Base-by-base conservation (phyloP, 2,797 vertebrate species). In the Malurus splendens region DNA sequence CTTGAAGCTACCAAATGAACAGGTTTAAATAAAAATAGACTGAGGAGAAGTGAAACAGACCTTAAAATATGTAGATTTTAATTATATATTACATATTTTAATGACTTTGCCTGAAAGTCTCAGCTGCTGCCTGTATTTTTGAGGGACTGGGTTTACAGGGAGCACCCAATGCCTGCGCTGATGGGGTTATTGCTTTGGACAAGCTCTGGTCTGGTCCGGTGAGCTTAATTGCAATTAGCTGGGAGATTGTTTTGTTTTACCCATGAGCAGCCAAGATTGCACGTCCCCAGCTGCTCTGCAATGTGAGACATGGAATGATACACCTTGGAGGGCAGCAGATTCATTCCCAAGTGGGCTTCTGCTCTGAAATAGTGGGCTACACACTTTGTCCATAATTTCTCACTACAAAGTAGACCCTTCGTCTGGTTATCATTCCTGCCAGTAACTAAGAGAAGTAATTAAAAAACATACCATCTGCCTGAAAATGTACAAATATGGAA, bases 131-230 rank as follows among this genome's bases (percentile, higher is more conserved):
- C 36, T 67, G 36, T 25, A 20, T 61, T 90, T 75, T 44, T 79
- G 66, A 59, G 47, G 20, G 18, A 25, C 24, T 62, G 18, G 2
- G 7, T 78, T 71, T 71, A 12, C 6, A 42, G 24, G 28, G 50
- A 87, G 27, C 10, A 24, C 20, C 10, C 30, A 30, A 1, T 0
- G 0, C 14, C 47, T 30, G 22, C 0, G 0, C 14, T 68, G n/a
- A n/a, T 51, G 12, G 2, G 2, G 4, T 25, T 51, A 85, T 72
- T 62, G 8, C 41, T 65, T 68, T 41, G 44, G 22, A 33, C 23
- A n/a, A 78, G 20, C 19, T 72, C 47, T 78, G 33, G 5, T 71
- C 57, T 75, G 30, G n/a, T 68, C 36, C 28, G 72, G 25, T 32
- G 52, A 68, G 9, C 28, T 86, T 67, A 72, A 14, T 8, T 81